Base-by-base conservation (phyloP, 1,140 invertebrate genomes). In the Sitophilus oryzae region DNA sequence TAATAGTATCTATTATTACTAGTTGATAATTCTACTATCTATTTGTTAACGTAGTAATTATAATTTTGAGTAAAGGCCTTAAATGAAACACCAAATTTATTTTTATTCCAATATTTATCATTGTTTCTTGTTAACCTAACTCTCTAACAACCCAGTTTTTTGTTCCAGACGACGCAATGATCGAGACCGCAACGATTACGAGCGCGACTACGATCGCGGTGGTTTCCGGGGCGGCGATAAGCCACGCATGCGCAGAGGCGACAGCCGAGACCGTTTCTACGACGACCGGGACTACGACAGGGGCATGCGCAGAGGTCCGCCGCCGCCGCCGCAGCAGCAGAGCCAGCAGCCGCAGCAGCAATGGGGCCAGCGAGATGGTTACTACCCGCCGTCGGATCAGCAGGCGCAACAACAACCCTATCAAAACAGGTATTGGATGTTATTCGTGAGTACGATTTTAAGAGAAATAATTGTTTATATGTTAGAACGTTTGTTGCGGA, bases 261-360 rank as follows among this genome's bases (percentile, higher is more conserved):
- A 55, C 36, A 53, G 51, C 21, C 51, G 51, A 1, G 45, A 55
- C n/a, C 47, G 50, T 11, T 58, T 40, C 36, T 48, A 58, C 21
- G 51, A 52, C 37, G 45, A 44, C 8, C 46, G 59, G 21, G 52
- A 58, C 8, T 43, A 38, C 15, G 45, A 21, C n/a, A 43, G 49
- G 9, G 41, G 18, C 11, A 41, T 35, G 20, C 9, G 2, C 14
- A 37, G 50, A 25, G 19, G 41, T 30, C 25, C 25, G 37, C 25
- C 23, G 20, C 42, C 15, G 2, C n/a, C 8, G 22, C 56, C n/a
- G 47, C 45, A 25, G 47, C 48, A 9, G 19, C 30, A 41, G 5
- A n/a, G 3, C 18, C 25, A 4, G 15, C 45, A 11, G 16, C 23
- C 1, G 25, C 45, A 11, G 10, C 42, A 11, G 20, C 51, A 21